Evolutionary conservation across 1,140 invertebrate genomes (phyloP), one percentile per base, ranked within the genome.

Genomic region (Oryctes rhinoceros): DNA sequence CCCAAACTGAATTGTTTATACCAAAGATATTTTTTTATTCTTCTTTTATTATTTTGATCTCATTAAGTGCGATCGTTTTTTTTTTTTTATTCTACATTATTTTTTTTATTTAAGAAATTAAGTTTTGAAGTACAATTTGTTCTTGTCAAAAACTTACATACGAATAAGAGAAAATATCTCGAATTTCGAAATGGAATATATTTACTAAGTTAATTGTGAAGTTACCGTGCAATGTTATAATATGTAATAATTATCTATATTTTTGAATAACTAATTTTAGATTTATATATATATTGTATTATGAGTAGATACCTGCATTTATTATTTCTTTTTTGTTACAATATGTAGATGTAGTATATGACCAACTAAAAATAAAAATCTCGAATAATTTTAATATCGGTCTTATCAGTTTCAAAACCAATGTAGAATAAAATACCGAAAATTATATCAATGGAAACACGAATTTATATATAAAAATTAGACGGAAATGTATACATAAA

Each of bases 401-500:
- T 71, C 3, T 35, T 71, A 24, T 71, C 18, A 59, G 53, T 6
- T 59, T 4, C 53, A 71, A 71, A 35, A 71, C 2, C 20, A 11
- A 67, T 53, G 18, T 18, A 71, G 35, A 71, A 71, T 71, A 35
- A 37, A 62, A 18, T 62, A 18, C 5, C 20, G 5, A 62, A 11
- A 62, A 13, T 15, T 20, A 7, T 15, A 18, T 20, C 20, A 62
- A 62, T 62, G 7, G 20, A 62, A 62, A 62, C 13, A 62, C 20
- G 13, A 62, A 62, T 62, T 62, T 62, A 18, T 74, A 77, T 37
- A 77, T 47, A 77, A 77, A 77, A 37, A 59, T 30, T 48, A 78
- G 11, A 53, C 24, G 10, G 15, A 53, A 78, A 48, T 78, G 77
- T 78, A 78, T 78, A 76, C 18, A 10, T 76, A n/a, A 47, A 76